Base-by-base conservation (phyloP, 2,888 invertebrate genomes). In the Melanchra persicariae region DNA sequence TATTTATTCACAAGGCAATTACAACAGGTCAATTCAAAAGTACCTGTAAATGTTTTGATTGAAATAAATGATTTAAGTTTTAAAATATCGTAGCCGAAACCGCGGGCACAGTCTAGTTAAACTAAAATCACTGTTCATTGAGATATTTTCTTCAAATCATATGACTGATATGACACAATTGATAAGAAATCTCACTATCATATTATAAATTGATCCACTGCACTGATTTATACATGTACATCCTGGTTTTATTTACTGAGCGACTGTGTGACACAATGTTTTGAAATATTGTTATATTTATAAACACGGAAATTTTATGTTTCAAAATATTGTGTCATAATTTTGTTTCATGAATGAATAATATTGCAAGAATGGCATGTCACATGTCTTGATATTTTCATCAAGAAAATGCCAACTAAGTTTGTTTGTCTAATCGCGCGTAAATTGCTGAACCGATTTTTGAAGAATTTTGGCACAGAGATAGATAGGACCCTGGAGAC, bases 111-210 rank as follows among this genome's bases (percentile, higher is more conserved):
- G 51, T 40, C 6, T 51, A 15, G 30, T 40, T 6, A 10, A 10
- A 22, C 22, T 30, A 15, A 26, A 64, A 64, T 43, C 40, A 64
- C 26, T 3, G 26, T 49, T 30, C 40, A 64, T 19, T 24, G 15
- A 43, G 15, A 67, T 24, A 51, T 43, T 49, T 37, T 24, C 34
- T 26, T 17, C 6, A 7, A 40, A 67, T 67, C 67, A 19, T 30
- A 69, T 49, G 69, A 57, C 22, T 67, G 65, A 19, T 30, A 69
- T 49, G 69, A 57, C 22, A 57, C 40, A 52, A 19, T 68, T 68
- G 69, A 69, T 57, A 70, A 55, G 26, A 1, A 30, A 19, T 40
- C 12, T 17, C 10, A 4, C n/a, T n/a, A 54, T 24, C 30, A 19
- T 9, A 30, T 57, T 47, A 68, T 70, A 55, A 22, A 15, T 22